Evolutionary conservation across 2,888 invertebrate genomes (phyloP).

Genomic region (Melinaea marsaeus): DNA sequence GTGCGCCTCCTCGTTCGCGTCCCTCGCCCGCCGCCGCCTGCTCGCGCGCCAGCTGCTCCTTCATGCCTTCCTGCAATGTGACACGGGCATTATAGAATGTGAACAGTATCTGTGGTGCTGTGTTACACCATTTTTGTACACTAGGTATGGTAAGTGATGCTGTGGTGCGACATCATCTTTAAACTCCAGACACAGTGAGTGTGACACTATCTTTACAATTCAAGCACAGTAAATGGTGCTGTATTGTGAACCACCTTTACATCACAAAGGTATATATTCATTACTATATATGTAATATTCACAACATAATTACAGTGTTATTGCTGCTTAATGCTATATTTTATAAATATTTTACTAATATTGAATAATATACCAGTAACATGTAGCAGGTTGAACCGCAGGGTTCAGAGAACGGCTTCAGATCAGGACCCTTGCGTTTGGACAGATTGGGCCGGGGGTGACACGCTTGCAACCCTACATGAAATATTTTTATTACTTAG

Average conservation of each 20-base stretch:
- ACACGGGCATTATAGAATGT: conserved; percentile 79
- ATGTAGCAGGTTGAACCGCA: conserved; percentile 93
- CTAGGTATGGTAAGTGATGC: conserved; percentile 45
- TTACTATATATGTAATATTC: too few species aligned
- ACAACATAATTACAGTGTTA: too few species aligned
- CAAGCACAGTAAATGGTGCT: too few species aligned
- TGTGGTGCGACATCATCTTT: conserved; percentile 90
- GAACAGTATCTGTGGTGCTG: conserved; percentile 85
- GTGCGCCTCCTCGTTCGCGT: conserved; percentile 52
- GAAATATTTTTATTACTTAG: neutral
- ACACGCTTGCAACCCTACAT: conserved; percentile 88
- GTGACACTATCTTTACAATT: too few species aligned
- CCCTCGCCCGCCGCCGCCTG: conserved; percentile 72
- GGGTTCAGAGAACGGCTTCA: conserved; percentile 90
- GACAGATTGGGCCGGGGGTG: conserved; percentile 94
- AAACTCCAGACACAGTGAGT: conserved; percentile 48
- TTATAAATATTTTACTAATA: neutral
- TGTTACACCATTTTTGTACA: conserved; percentile 63
- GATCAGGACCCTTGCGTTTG: conserved; percentile 91
- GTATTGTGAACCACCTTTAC: conserved; percentile 82
- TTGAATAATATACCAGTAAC: conserved; percentile 79
- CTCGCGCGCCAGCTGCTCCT: conserved; percentile 87
- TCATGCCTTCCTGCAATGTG: conserved; percentile 86
- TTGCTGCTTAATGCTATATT: too few species aligned
- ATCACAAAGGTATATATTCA: conserved; percentile 61